Base-by-base conservation (phyloP, 2,113 vertebrate species). In the Gallinago paraguaiae region DNA sequence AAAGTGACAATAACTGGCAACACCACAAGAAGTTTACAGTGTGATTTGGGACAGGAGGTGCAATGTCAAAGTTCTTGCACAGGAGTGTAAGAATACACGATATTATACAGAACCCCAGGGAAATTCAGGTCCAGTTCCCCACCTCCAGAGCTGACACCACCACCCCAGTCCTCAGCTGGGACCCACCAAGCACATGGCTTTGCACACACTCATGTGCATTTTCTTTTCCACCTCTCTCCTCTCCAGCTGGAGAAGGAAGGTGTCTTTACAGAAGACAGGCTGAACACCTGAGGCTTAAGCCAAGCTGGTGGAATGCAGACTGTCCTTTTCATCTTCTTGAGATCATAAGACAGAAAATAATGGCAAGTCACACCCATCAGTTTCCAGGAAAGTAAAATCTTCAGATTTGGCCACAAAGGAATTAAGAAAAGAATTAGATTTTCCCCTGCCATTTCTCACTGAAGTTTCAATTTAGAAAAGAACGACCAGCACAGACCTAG, bases 341-440 rank as follows among this genome's bases (percentile, higher is more conserved):
- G 74, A 84, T 83, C 82, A 76, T 81, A 83, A 97, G 70, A 68
- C 80, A 91, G 71, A 94, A 97, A 97, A 96, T 93, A 97, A 97
- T 88, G 76, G 84, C 61, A 75, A 95, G 88, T 95, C 72, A 94
- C 67, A 95, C 65, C 75, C 96, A 86, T 70, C 72, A 80, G 72
- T 61, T 95, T 94, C 82, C 82, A 97, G 88, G 85, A 96, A 97
- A 90, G 75, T 33, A 51, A 96, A 90, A 51, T 60, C 43, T 69
- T 95, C 74, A 81, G 53, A 59, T 84, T 90, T 10, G 16, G 75
- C 54, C 92, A 86, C 35, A 86, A 84, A 83, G 41, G 27, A 82
- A 88, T 87, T 50, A 78, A 37, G 25, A 39, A 35, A 76, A 37
- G 25, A 39, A 35, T 7, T 63, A 50, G 18, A 4, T 48, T 33